Base-by-base conservation (phyloP, 2,888 invertebrate species). In the Pollenia labialis region DNA sequence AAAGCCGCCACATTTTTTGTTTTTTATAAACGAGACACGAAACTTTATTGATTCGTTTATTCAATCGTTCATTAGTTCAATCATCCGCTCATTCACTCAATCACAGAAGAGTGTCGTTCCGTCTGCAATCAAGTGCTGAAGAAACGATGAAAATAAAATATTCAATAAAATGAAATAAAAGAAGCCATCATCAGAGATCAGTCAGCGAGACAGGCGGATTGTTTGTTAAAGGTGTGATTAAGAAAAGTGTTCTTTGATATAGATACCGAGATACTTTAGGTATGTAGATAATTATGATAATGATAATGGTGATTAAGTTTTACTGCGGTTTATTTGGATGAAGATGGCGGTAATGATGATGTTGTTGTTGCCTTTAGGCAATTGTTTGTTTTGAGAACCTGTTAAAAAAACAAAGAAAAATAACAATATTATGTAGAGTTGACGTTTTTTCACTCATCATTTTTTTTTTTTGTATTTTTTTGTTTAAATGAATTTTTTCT, bases 211-310 rank as follows among this genome's bases (percentile, higher is more conserved):
- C 50, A 44, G 52, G 64, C 52, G 54, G 60, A 44, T 48, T 48
- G 74, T 50, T 62, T 66, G 66, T 74, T 69, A 64, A 64, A 84
- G 87, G 81, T 81, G 84, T 81, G 77, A 87, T 84, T 77, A 66
- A 52, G 76, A 81, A 80, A 69, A 56, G 50, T 81, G 84, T 81
- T 84, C 80, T 66, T 56, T 58, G 66, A 80, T 86, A 80, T 80
- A 60, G 75, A 68, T 69, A 75, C 44, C 40, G 42, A 50, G 46
- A 86, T 83, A 77, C 66, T 77, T 62, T 50, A 46, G 10, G 14
- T 54, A 69, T 52, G 58, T 60, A 71, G 42, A 71, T 54, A 46
- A 54, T 50, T 68, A 71, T 18, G 16, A 40, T 14, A 23, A 80
- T 80, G 12, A 52, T 56, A 2, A 48, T 74, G 40, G 16, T 40